Evolutionary conservation across 2,888 invertebrate species (phyloP).

Genomic region (Luffia ferchaultella): DNA sequence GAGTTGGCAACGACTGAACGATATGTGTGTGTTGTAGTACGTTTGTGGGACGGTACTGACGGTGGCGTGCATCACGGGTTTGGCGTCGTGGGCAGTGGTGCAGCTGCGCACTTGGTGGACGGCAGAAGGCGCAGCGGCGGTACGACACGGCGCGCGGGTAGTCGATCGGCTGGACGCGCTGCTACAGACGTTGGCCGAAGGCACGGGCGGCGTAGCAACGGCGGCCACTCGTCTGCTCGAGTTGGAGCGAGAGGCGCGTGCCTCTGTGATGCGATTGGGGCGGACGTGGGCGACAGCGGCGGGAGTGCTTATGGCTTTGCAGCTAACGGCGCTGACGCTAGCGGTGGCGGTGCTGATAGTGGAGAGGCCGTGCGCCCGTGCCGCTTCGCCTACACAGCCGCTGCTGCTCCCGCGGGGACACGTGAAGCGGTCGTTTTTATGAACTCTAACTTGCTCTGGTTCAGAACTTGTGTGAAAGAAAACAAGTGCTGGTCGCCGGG

Average conservation of each 20-base stretch:
- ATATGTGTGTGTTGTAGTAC: slow-evolving; percentile 12
- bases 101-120: slow-evolving; percentile 19
- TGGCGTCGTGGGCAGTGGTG: slow-evolving; percentile 20
- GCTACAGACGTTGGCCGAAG: slow-evolving; percentile 24
- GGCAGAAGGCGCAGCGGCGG: slow-evolving; percentile 16
- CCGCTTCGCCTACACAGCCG: too few species aligned
- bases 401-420: too few species aligned
- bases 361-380: not conserved
- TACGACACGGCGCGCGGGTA: slow-evolving; percentile 20
- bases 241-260: slow-evolving; percentile 6
- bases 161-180: slow-evolving; percentile 25
- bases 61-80: slow-evolving; percentile 23
- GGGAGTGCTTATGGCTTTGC: slow-evolving; percentile 1
- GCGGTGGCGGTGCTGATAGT: not conserved
- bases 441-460: too few species aligned
- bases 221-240: not conserved
- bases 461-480: too few species aligned
- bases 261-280: not conserved
- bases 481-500: too few species aligned
- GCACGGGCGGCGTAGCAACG: slow-evolving; percentile 10
- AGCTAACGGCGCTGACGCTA: slow-evolving; percentile 1
- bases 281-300: slow-evolving; percentile 3
- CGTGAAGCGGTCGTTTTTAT: too few species aligned
- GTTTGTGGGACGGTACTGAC: not conserved
- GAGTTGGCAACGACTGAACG: slow-evolving; percentile 3